phyloP scores from a whole-genome alignment of 2,797 vertebrate genomes.

The Lagorchestes hirsutus region DNA sequence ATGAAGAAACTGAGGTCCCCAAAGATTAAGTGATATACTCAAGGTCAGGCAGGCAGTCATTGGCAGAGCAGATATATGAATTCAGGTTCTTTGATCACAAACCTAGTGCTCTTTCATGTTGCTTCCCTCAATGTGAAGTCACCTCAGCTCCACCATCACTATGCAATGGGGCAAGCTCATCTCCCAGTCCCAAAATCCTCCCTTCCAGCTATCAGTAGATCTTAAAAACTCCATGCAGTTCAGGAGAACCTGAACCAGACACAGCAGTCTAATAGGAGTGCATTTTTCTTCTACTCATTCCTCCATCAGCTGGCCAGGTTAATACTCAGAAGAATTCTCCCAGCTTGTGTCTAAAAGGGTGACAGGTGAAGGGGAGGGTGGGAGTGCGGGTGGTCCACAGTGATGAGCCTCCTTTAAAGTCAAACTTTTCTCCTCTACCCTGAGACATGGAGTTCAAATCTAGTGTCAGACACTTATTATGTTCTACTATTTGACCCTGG shows the following conservation, averaged over 20 bases:
- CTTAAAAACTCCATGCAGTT: background rate
- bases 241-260: background rate
- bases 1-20: background rate
- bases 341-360: background rate
- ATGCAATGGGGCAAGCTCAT: background rate
- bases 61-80: no score
- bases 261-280: background rate
- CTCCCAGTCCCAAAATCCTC: background rate
- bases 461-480: background rate
- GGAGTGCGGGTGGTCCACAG: no score
- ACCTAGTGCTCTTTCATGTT: no score
- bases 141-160: background rate
- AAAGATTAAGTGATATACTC: no score
- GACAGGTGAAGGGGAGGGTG: background rate
- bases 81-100: no score
- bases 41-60: no score
- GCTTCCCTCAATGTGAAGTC: background rate
- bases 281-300: background rate
- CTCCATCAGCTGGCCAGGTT: background rate
- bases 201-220: background rate
- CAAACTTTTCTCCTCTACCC: background rate
- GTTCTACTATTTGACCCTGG: background rate
- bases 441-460: background rate
- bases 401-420: background rate
- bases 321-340: background rate